Percentiles rank a stretch among this genome's conserved stretches.
Conservation (phyloP, 2,797 vertebrate species). For the Tauraco hartlaubi region DNA sequence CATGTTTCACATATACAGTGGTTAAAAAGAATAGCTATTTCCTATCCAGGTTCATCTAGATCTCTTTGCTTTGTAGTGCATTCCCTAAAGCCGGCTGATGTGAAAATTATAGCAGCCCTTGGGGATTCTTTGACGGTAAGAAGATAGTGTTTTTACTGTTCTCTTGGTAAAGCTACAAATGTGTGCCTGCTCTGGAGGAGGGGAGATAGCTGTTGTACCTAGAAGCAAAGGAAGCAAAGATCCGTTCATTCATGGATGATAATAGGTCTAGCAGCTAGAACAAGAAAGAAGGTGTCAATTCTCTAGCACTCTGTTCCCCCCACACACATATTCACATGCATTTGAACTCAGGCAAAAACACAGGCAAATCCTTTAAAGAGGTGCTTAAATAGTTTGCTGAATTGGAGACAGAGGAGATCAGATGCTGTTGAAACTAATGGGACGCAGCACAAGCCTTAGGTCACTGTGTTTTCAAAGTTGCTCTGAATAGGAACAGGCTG, state of each 20-base stretch:
- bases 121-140: slow-evolving; percentile 94
- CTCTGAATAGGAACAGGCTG: background rate
- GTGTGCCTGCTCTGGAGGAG: background rate
- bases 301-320: background rate
- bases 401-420: background rate
- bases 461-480: background rate
- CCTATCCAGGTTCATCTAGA: background rate
- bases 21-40: background rate
- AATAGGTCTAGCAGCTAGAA: background rate
- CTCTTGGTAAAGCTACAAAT: background rate
- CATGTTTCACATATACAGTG: background rate
- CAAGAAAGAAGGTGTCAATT: background rate
- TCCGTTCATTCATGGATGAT: background rate
- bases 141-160: background rate
- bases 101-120: slow-evolving; percentile 88
- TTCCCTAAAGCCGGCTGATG: slow-evolving; percentile 86
- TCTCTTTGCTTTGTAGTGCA: slow-evolving; percentile 83
- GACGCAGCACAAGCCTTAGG: background rate
- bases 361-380: background rate
- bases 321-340: rapidly evolving
- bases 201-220: background rate
- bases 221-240: background rate
- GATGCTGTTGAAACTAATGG: background rate
- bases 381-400: background rate
- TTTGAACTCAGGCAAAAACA: background rate